Base-by-base conservation (phyloP, 92 coral and sea anemone species). In the Pocillopora grandis region DNA sequence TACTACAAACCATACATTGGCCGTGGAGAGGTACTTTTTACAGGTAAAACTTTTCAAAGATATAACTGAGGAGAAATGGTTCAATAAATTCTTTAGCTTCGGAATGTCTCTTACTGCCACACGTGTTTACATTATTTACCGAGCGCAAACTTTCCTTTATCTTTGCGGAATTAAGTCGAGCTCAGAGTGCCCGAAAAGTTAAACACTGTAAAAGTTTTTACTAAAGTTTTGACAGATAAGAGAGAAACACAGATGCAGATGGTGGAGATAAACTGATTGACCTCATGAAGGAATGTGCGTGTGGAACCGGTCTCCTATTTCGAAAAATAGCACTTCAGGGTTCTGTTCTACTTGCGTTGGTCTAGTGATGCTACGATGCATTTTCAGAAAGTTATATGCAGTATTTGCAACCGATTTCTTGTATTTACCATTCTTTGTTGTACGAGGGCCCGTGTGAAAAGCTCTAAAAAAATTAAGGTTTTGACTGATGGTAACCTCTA, bases 1-100 rank as follows among this genome's bases (percentile, higher is more conserved):
- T 97, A 90, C 85, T 94, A 97, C 58, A 94, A 91, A 76, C 98
- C 99, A 14, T 87, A 91, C 76, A 92, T 92, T 42, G 99, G 98
- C 33, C 95, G 95, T 87, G 99, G 99, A 71, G 89, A 92, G 71
- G 95, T 97, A 16, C 81, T 97, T 49, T 97, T 97, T 48, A 94
- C 98, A 52, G 99, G 99, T 92, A 83, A 67, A 83, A 64, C 17
- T 0, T 9, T 7, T 8, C 16, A 16, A 69, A n/a, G 31, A 12
- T 17, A 27, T 68, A 10, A 68, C 5, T 18, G 17, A 9, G 10
- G 52, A 17, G 18, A 67, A 12, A 2, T 37, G 17, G 23, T n/a
- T 12, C 36, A 66, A 66, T 35, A 10, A 7, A 42, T 27, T 13
- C 72, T 35, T 6, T 19, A 42, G 84, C 85, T 20, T 66, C 57